Base-by-base conservation (phyloP, 2,888 invertebrate genomes). In the Rambutsinella grinnellia region DNA sequence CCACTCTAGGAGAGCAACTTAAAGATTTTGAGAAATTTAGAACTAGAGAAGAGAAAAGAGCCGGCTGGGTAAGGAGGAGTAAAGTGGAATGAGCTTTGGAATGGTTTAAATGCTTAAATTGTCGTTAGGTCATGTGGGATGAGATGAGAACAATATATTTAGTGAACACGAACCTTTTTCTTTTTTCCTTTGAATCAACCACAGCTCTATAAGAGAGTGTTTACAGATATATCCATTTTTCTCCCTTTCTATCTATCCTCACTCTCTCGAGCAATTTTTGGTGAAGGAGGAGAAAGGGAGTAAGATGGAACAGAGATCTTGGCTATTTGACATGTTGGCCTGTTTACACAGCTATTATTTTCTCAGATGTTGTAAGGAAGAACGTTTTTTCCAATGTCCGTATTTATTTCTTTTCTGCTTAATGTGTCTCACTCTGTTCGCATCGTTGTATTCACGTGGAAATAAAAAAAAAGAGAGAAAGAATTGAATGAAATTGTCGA, bases 41-140 rank as follows among this genome's bases (percentile, higher is more conserved):
- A 46, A 23, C 23, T 15, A 5, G 10, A 46, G 51, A 24, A 21
- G 49, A 21, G 57, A 68, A 60, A 61, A 56, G 60, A 27, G 44
- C 6, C 28, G 44, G 13, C 28, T 26, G 53, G 44, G 62, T 56
- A 60, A 13, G 46, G 21, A 58, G 44, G 36, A 61, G 26, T 49
- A 68, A 58, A 58, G 44, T 62, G 58, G 58, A 65, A 63, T 56
- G 56, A 58, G 63, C 71, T 71, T 71, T 72, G 36, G 72, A 15
- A 46, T 47, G 53, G 53, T 60, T 66, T 65, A 71, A 71, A 65
- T 56, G 71, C 71, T 63, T 63, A 65, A 72, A 72, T 60, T 65
- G 72, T 66, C 72, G 72, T 72, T 72, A 72, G 65, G 65, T 72
- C 72, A 65, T 72, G 72, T 65, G 72, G 56, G 72, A 60, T 36